phyloP scores from a whole-genome alignment of 2,113 vertebrate genomes.

The Sinocyclocheilus anshuiensis region DNA sequence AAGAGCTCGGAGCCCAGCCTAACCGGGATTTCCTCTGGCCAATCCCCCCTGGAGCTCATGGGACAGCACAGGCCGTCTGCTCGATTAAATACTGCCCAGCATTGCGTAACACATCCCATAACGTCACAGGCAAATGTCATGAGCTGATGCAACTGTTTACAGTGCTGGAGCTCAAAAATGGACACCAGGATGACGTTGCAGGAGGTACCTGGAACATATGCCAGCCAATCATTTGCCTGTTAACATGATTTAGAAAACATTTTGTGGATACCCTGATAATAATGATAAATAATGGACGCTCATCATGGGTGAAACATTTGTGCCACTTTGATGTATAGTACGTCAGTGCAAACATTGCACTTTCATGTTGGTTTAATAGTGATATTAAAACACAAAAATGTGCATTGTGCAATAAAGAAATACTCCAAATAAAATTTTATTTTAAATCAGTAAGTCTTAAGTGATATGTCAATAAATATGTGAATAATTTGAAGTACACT shows the following conservation, averaged over 20 bases:
- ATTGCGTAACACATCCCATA: neutral
- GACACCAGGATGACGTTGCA: neutral
- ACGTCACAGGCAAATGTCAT: neutral
- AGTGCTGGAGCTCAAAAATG: neutral
- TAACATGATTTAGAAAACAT: neutral
- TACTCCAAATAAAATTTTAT: too few relatives aligned
- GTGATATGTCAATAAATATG: too few relatives aligned
- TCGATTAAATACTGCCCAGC: neutral
- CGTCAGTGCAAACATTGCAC: neutral
- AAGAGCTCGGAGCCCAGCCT: neutral
- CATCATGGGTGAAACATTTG: neutral
- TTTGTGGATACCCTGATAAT: neutral
- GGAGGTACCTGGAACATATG: neutral
- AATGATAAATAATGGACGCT: neutral
- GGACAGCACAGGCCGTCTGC: neutral
- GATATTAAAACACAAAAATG: too few relatives aligned
- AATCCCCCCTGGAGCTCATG: constrained; percentile 2
- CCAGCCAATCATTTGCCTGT: neutral
- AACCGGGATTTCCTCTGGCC: neutral
- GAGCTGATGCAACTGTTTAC: constrained; percentile 10
- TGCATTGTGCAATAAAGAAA: too few relatives aligned
- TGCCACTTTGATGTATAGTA: neutral
- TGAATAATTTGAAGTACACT: too few relatives aligned
- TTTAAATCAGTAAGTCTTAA: too few relatives aligned
- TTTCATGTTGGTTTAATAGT: too few relatives aligned